Percentiles rank a stretch among this genome's conserved stretches.
Evolutionary conservation across 2,797 vertebrate genomes (phyloP).

Genomic region (Schizopygopsis malacanthus): DNA sequence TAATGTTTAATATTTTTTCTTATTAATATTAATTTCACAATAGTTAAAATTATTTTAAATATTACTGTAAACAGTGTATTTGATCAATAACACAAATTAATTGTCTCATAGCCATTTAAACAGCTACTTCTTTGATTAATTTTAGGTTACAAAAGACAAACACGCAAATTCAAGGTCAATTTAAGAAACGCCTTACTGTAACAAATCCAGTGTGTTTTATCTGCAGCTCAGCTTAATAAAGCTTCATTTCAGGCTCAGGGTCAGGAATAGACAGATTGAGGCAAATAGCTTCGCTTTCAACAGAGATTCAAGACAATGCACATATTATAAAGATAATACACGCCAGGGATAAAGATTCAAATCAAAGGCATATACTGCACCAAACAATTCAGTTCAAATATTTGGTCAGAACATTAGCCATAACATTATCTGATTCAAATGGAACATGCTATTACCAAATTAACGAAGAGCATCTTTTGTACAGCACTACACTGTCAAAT

Average conservation of each 20-base stretch:
- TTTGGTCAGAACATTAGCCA: not conserved
- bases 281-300: constrained; percentile 2
- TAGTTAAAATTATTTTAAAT: not conserved
- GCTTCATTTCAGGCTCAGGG: not conserved
- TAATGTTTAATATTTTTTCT: too few species aligned
- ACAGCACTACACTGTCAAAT: not conserved
- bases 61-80: not conserved
- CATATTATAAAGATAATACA: not conserved
- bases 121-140: not conserved
- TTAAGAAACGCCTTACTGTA: not conserved
- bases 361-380: not conserved
- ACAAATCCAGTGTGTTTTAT: not conserved
- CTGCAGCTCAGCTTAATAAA: not conserved
- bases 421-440: not conserved
- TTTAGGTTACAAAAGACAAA: not conserved
- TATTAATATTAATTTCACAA: too few species aligned
- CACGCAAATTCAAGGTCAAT: not conserved
- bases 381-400: not conserved
- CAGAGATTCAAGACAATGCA: not conserved
- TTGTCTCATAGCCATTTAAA: not conserved
- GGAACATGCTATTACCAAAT: not conserved
- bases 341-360: not conserved
- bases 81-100: not conserved
- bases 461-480: not conserved
- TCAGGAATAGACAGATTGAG: not conserved